Conservation (phyloP, 2,888 invertebrate genomes). For the Morinoia aosen region DNA sequence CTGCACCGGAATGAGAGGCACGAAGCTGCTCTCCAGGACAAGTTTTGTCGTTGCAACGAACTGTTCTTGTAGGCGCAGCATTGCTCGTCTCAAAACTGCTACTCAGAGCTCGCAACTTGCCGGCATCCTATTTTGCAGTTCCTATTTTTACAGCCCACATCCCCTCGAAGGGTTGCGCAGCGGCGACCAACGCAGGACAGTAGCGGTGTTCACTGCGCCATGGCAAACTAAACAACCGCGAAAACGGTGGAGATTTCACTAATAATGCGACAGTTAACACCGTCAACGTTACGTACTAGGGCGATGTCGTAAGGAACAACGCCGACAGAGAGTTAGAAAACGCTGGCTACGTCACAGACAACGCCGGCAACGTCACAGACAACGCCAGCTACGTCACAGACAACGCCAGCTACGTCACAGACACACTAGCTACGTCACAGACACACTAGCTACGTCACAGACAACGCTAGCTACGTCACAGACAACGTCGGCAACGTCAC, state of each 20-base stretch:
- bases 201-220: not conserved
- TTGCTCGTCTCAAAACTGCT: constrained; percentile 33
- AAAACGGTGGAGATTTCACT: not conserved
- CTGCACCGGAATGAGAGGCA: not conserved
- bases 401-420: too few species aligned
- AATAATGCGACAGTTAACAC: not conserved
- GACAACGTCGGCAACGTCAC: too few species aligned
- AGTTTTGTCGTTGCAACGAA: constrained; percentile 42
- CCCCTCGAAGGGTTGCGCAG: not conserved
- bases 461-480: too few species aligned
- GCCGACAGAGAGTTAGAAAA: too few species aligned
- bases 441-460: too few species aligned
- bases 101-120: constrained; percentile 38
- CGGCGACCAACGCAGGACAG: not conserved
- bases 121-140: constrained; percentile 37
- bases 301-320: too few species aligned
- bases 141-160: constrained; percentile 47
- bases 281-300: not conserved
- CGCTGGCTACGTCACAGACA: not conserved
- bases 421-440: too few species aligned
- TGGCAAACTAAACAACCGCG: not conserved
- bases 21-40: not conserved
- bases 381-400: too few species aligned
- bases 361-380: not conserved
- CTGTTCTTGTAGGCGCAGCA: not conserved